Evolutionary conservation across 2,797 vertebrate genomes (phyloP).

Genomic region (Picus viridis): DNA sequence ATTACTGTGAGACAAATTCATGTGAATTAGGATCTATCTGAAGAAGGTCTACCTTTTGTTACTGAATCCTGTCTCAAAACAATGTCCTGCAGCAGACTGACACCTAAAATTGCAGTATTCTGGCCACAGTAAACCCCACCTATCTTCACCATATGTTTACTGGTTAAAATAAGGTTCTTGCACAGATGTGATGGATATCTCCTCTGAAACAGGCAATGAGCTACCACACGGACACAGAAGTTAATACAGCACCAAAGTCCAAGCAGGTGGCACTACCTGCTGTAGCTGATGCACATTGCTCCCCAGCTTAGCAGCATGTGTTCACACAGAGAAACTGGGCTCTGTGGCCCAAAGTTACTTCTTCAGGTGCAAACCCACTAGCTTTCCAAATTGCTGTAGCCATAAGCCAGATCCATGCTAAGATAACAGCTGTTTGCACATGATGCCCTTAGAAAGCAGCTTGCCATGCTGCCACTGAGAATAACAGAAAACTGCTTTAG

Average conservation of each 20-base stretch:
- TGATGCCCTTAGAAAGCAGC: background rate
- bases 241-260: background rate
- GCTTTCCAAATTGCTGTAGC: background rate
- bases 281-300: accelerated
- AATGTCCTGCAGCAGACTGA: background rate
- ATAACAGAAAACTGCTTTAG: constrained; percentile 18
- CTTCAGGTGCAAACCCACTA: background rate
- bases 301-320: background rate
- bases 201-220: background rate
- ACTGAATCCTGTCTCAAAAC: background rate
- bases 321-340: background rate
- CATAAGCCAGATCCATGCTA: background rate
- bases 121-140: background rate
- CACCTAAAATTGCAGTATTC: background rate
- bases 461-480: background rate
- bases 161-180: background rate
- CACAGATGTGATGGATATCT: background rate
- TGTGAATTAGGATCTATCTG: background rate
- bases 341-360: background rate
- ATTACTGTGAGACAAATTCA: background rate
- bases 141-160: background rate
- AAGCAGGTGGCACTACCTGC: background rate
- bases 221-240: background rate
- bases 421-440: constrained; percentile 5
- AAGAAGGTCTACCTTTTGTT: background rate